Base-by-base conservation (phyloP, 2,888 invertebrate species). In the Eristalis pertinax region DNA sequence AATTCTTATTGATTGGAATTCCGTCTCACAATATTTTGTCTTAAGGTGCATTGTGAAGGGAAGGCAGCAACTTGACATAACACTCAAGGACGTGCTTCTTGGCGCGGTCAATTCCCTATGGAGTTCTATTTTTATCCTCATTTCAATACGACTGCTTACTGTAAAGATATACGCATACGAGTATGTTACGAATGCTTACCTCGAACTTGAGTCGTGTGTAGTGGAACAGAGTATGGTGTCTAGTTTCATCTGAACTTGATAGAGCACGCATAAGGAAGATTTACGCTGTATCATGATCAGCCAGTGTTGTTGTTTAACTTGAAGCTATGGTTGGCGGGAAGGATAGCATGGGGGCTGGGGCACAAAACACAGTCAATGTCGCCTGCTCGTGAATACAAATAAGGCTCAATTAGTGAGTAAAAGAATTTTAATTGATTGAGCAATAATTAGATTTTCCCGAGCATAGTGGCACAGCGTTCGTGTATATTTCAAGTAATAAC, bases 221-320 rank as follows among this genome's bases (percentile, higher is more conserved):
- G 19, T 24, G 7, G 38, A 38, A 62, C 62, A 4, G 56, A 58
- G 32, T 29, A 58, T 38, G 41, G 22, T 58, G n/a, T 56, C 4
- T 11, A n/a, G 26, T 32, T 68, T 76, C 76, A 68, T 77, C 50
- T 82, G 77, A 67, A 50, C 77, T 73, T 73, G 77, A 67, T 41
- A 64, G 24, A 58, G 35, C 74, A 60, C 64, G 35, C 69, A 69
- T 69, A 74, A 65, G 78, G 83, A 63, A 35, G 32, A 58, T n/a
- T 43, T 32, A 13, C 56, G 56, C 13, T 24, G 10, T 0, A 11
- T 50, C 58, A 74, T 74, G 73, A 79, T 60, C 43, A 74, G 43
- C 79, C 22, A 50, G 63, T 19, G 50, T 50, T 50, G 8, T n/a
- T 5, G 19, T 19, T 50, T 19, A 50, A 19, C 19, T 50, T 50